Base-by-base conservation (phyloP, 2,113 vertebrate genomes). In the Pelecanoides urinatrix region DNA sequence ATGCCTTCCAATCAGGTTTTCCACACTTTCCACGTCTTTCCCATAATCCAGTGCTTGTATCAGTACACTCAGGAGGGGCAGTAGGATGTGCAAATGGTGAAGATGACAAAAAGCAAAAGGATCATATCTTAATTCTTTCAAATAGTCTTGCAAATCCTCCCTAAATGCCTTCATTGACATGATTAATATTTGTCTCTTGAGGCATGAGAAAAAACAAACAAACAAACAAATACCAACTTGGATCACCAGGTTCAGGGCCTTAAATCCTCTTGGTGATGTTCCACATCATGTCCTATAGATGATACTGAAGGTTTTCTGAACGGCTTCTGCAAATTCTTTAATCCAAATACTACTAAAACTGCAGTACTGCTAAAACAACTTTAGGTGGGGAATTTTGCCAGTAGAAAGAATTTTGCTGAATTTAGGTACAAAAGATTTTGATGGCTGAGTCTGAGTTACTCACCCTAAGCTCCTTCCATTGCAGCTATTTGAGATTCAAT, bases 1-100 rank as follows among this genome's bases (percentile, higher is more conserved):
- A 22, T 99, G 98, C 47, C 97, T 99, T 97, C 98, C 89, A 47
- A 99, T 98, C 75, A 99, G 96, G 90, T 98, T 98, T 98, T 99
- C 99, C 25, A 99, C 97, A 18, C 96, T 98, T 86, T 98, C 98
- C 79, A 99, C 96, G 40, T 99, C 98, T 36, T 98, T 97, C 20
- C 98, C 98, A 34, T 86, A 98, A 95, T 97, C 98, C 81, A 98
- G 93, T 36, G 98, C 95, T 83, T 98, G 98, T 77, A 99, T 97
- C 84, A 98, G 86, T 59, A 96, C 65, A 44, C 96, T 98, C 98
- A 98, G 84, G 59, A 75, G 15, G 47, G 45, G 7, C 30, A 79
- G 5, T 19, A 78, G 25, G 67, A 71, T 45, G 10, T 59, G 32
- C 25, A 75, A n/a, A 67, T 10, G 1, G 17, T 67, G 53, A 76